Percentiles rank a stretch among this genome's conserved stretches.
phyloP scores from a whole-genome alignment of 2,113 vertebrate species.

The Nanorana parkeri region DNA sequence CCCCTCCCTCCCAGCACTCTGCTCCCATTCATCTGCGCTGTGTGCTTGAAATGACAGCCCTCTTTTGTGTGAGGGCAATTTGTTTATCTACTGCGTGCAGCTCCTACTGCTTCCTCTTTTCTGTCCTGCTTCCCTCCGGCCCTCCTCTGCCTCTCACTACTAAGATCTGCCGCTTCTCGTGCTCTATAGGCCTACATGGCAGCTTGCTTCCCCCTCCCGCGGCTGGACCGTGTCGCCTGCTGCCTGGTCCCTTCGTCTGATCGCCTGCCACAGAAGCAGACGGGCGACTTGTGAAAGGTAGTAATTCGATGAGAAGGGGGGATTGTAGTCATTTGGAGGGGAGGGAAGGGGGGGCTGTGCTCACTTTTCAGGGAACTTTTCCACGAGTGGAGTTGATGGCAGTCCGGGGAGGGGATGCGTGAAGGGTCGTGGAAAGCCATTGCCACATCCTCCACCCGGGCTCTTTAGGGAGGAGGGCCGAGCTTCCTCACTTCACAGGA shows the following conservation, averaged over 20 bases:
- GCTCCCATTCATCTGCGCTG: slow-evolving; percentile 58
- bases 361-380: slow-evolving; percentile 7
- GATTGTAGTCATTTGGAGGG: no score
- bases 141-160: slow-evolving; percentile 24
- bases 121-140: not conserved
- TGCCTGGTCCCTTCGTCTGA: slow-evolving; percentile 27
- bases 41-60: slow-evolving; percentile 60
- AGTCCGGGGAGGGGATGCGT: no score
- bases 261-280: not conserved
- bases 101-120: slow-evolving; percentile 54
- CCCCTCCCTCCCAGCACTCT: slow-evolving; percentile 41
- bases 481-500: no score
- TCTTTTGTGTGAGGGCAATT: slow-evolving; percentile 57
- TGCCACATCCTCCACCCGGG: no score
- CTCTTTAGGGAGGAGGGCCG: no score
- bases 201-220: slow-evolving; percentile 24
- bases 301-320: not conserved
- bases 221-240: slow-evolving; percentile 5
- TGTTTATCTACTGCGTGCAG: slow-evolving; percentile 54
- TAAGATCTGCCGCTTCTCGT: slow-evolving; percentile 16
- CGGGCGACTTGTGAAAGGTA: slow-evolving; percentile 36
- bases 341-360: no score
- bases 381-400: no score
- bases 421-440: no score
- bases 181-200: slow-evolving; percentile 55